Evolutionary conservation across 92 coral and sea anemone species (phyloP), one percentile per base, ranked within the genome.

Genomic region (Parazoanthus atlanticus): DNA sequence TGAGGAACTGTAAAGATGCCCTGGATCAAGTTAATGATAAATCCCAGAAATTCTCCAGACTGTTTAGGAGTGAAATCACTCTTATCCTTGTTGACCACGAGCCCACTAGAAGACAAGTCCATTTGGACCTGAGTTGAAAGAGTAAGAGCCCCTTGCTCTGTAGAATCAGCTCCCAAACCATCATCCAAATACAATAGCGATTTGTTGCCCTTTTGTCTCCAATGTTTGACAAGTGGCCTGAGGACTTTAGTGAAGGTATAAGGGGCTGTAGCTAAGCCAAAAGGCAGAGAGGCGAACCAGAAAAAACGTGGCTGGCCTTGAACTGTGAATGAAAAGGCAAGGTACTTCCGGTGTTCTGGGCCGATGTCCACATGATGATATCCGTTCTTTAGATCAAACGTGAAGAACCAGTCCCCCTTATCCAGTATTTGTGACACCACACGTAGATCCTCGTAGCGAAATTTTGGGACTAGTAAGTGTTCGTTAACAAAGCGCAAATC

Each of bases 161-260:
- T 29, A 3, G 40, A 72, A 19, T 72, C 76, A 13, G 76, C 76
- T 72, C 21, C 76, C 76, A 66, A 29, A 28, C 86, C 78, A 82
- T 58, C 91, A 79, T 91, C 93, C 77, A 88, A 79, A 36, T 91
- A 88, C 84, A 91, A 69, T 31, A 89, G 56, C 52, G 75, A 78
- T 6, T 89, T 85, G 67, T 80, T 88, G 76, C 91, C 85, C 80
- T 74, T 82, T 25, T 76, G 70, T 86, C 85, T 65, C 84, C 91
- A 81, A 15, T 72, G 38, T 36, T 30, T 66, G 36, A 64, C 67
- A 25, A 66, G 58, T 73, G 71, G 83, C 19, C 81, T 26, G 46
- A 86, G 43, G 36, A 82, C 17, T 54, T 82, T 58, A 30, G 40
- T 72, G 38, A 72, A 72, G 33, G 34, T 33, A 30, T 72, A 30